Evolutionary conservation across 1,140 invertebrate genomes (phyloP).

Genomic region (Aphelenchoides fujianensis): DNA sequence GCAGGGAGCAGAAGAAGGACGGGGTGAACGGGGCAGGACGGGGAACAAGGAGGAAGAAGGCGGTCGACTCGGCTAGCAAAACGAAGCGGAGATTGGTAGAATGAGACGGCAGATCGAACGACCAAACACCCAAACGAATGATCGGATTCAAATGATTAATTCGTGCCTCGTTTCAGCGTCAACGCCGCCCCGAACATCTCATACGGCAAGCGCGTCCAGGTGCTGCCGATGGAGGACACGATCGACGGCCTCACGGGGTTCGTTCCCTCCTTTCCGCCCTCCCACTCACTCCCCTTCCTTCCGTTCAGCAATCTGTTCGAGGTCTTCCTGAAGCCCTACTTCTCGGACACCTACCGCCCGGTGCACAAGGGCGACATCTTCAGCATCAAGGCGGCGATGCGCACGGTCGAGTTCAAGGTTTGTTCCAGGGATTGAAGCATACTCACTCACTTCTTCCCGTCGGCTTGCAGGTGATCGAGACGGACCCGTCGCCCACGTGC

Average conservation of each 20-base stretch:
- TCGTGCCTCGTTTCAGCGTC: constrained; percentile 62
- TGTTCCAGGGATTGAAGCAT: constrained; percentile 65
- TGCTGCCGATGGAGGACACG: constrained; percentile 97
- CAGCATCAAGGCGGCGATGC: constrained; percentile 92
- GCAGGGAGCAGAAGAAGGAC: no score
- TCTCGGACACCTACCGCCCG: constrained; percentile 97
- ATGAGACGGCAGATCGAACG: no score
- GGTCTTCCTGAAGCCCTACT: constrained; percentile 97
- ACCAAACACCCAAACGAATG: no score
- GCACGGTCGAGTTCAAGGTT: constrained; percentile 99
- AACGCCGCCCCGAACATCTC: constrained; percentile 90
- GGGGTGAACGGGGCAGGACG: no score
- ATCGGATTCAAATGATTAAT: no score
- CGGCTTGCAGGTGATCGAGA: constrained; percentile 72
- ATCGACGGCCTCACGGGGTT: constrained; percentile 95
- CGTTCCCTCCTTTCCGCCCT: no score
- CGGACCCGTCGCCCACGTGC: constrained; percentile 93
- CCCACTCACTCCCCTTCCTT: no score
- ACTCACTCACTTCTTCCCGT: constrained; percentile 9
- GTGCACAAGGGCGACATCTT: constrained; percentile 97
- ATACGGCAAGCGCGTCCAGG: constrained; percentile 95
- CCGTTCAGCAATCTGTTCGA: constrained; percentile 86
- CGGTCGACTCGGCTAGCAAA: no score
- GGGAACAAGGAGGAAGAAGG: no score
- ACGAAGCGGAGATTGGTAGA: no score